phyloP scores from a whole-genome alignment of 2,888 invertebrate genomes.

The Drosophila barbarae region DNA sequence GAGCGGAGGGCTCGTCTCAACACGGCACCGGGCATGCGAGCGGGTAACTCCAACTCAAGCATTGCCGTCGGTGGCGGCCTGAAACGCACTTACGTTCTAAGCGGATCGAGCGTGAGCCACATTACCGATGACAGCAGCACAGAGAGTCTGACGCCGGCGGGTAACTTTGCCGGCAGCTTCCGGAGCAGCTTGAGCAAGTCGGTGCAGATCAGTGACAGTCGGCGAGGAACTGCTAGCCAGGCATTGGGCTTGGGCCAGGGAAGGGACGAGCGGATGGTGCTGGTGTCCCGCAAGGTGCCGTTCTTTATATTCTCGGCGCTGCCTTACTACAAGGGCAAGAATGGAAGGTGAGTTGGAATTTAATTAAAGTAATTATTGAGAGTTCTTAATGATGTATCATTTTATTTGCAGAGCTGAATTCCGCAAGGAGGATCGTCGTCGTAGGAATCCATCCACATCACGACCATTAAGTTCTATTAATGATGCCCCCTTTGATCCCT shows the following conservation, averaged over 20 bases:
- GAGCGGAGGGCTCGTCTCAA: constrained; percentile 78
- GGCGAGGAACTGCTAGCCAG: constrained; percentile 77
- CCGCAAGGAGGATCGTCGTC: constrained; percentile 87
- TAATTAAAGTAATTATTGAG: not conserved
- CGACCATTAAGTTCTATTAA: constrained; percentile 90
- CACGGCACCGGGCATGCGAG: constrained; percentile 77
- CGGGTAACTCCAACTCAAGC: constrained; percentile 34
- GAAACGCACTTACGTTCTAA: constrained; percentile 72
- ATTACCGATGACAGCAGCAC: constrained; percentile 84
- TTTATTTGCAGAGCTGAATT: constrained; percentile 82
- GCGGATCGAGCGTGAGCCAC: constrained; percentile 76
- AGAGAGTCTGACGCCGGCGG: constrained; percentile 86
- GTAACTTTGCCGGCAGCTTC: constrained; percentile 64
- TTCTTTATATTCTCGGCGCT: constrained; percentile 92
- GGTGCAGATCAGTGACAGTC: constrained; percentile 79
- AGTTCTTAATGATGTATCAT: not conserved
- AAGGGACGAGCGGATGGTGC: constrained; percentile 87
- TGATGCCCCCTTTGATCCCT: constrained; percentile 90
- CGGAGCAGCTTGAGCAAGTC: constrained; percentile 70
- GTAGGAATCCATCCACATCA: constrained; percentile 90
- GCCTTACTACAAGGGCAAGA: constrained; percentile 88
- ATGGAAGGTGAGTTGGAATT: constrained; percentile 81
- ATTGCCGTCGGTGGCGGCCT: constrained; percentile 59
- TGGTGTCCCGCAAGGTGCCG: constrained; percentile 89
- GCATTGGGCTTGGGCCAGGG: constrained; percentile 83